phyloP scores from a whole-genome alignment of 2,113 vertebrate species.

The Pluvianellus socialis region DNA sequence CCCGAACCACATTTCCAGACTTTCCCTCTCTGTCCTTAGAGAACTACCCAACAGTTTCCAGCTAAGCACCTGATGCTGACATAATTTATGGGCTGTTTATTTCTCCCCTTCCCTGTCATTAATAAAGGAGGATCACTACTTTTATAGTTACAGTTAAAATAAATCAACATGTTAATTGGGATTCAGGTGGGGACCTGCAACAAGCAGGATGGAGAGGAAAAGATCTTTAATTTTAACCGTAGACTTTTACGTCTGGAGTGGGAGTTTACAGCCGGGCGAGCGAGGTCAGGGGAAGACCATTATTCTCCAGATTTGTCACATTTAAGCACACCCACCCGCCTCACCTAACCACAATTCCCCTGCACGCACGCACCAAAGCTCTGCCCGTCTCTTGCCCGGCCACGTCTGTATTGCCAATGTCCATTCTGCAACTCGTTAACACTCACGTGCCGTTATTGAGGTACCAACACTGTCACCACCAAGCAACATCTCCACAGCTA shows the following conservation, averaged over 20 bases:
- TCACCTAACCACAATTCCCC: neutral
- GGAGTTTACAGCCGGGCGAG: neutral
- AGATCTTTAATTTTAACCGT: neutral
- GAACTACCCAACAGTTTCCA: neutral
- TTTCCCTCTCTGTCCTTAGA: neutral
- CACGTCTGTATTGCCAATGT: fast-evolving
- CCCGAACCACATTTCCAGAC: neutral
- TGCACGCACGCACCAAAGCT: fast-evolving
- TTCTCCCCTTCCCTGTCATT: neutral
- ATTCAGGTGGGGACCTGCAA: neutral
- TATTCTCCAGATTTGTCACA: neutral
- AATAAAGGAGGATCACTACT: neutral
- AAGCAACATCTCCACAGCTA: neutral
- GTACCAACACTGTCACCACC: neutral
- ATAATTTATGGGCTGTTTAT: constrained; percentile 3
- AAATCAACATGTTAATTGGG: neutral
- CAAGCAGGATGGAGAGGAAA: neutral
- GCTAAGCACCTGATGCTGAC: neutral
- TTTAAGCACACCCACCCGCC: neutral
- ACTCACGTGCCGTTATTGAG: fast-evolving
- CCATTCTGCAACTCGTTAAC: neutral
- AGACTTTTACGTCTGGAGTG: neutral
- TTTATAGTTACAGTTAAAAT: neutral
- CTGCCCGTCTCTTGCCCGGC: neutral
- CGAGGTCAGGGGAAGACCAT: neutral